Evolutionary conservation across 2,888 invertebrate genomes (phyloP), one percentile per base, ranked within the genome.

Genomic region (Exephanes ischioxanthus): DNA sequence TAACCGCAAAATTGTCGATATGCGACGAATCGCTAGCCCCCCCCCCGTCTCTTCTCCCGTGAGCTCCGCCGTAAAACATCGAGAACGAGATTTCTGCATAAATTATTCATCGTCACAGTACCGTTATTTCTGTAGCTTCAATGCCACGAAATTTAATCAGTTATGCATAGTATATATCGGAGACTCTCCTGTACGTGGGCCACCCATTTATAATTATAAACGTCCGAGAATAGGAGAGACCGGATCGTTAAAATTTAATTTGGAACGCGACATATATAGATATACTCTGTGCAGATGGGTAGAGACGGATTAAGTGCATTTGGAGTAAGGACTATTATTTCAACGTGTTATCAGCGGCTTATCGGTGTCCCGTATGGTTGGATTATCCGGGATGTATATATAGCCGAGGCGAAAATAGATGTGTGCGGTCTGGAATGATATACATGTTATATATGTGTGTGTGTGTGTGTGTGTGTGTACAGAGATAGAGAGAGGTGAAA

Each of bases 251-350:
- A 78, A 73, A 81, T 73, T 70, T 61, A 45, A 68, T 84, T 37
- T 9, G 67, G 58, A 72, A n/a, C 3, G 22, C 53, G 26, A 19
- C 55, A 72, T 16, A 16, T 63, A 33, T 7, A n/a, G 1, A 63
- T 61, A 30, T 58, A 26, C 3, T 5, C 5, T 61, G 61, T 63
- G 63, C 16, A 33, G 63, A 63, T 33, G 41, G 68, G 55, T 63
- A 81, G 80, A 67, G 58, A 84, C 53, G 26, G 78, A 77, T 77
- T 66, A 53, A 76, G 45, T 55, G 77, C 66, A 71, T 77, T 70
- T 37, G 51, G 26, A 33, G 26, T 22, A 63, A 72, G 33, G 33
- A 55, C 72, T 55, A 37, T 72, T 41, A 51, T 58, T 72, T 55
- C 53, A n/a, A 37, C 53, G 53, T 72, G 72, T 72, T 72, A 72